phyloP scores from a whole-genome alignment of 2,113 vertebrate species.

The Eretmochelys imbricata region DNA sequence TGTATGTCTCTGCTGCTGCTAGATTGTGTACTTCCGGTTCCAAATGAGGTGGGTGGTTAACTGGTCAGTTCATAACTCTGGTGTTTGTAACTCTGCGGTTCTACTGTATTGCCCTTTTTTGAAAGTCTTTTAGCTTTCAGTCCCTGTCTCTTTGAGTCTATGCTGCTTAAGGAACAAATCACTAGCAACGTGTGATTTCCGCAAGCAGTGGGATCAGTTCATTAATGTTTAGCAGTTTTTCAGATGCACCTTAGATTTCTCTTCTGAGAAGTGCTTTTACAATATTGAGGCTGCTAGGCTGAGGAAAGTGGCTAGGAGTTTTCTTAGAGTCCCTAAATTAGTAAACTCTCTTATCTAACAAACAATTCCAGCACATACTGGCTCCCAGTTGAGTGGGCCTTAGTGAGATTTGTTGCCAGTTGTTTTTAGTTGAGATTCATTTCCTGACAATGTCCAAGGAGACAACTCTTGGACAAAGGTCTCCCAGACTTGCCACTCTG shows the following conservation, averaged over 20 bases:
- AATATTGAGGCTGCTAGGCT: neutral
- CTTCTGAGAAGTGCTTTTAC: neutral
- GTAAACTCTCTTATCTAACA: neutral
- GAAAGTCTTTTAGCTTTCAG: neutral
- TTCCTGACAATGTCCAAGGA: neutral
- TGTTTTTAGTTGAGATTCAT: neutral
- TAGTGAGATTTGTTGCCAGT: neutral
- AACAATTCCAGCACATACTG: neutral
- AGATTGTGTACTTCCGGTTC: too few species aligned
- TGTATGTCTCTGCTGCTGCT: too few species aligned
- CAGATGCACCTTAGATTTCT: neutral
- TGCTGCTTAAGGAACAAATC: neutral
- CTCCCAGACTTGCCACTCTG: neutral
- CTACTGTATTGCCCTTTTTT: neutral
- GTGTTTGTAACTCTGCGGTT: too few species aligned
- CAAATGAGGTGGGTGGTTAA: too few species aligned
- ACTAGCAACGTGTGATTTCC: neutral
- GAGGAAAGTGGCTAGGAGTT: neutral
- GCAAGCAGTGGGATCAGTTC: neutral
- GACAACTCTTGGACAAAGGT: slow-evolving; percentile 39
- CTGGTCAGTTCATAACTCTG: too few species aligned
- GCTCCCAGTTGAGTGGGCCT: neutral
- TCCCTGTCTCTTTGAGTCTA: neutral
- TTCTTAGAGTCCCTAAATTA: neutral
- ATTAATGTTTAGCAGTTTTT: neutral